Evolutionary conservation across 2,888 invertebrate species (phyloP), one percentile per base, ranked within the genome.

Genomic region (Campoplex nolae): DNA sequence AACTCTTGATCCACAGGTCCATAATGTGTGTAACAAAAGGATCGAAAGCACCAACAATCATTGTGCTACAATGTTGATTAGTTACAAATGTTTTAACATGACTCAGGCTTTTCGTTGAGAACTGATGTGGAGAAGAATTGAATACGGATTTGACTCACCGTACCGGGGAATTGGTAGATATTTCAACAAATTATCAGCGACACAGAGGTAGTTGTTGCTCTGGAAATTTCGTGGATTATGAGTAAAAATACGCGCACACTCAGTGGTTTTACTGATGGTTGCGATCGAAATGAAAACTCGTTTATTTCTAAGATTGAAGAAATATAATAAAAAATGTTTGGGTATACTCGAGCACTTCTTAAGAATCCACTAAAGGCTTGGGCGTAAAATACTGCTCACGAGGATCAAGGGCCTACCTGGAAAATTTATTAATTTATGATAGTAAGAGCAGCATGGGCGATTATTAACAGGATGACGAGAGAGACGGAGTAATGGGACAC

Each of bases 401-500:
- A 18, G n/a, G 45, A 18, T 62, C 75, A 23, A 70, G 71, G 45
- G 58, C 28, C 58, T 45, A 58, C 70, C 70, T 56, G 79, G 6
- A 85, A 77, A 77, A 62, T 85, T 70, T 83, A 86, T 83, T 38
- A 80, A 76, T 80, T 81, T 74, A 68, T 35, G 56, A 65, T 32
- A n/a, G 45, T 67, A 38, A 56, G 1, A 35, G n/a, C 48, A 51
- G 32, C 48, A 38, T 11, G 35, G 54, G 35, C 77, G 83, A 86
- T 86, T 82, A 85, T 84, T 67, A 80, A 79, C 70, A 81, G 70
- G 51, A 77, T 32, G 75, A 56, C 74, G 70, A 54, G 65, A 32
- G 16, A 54, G 78, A 3, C 38, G 4, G 84, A 80, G 71, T 83
- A 80, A 85, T 85, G 83, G 83, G 76, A 83, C 70, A 85, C 79